These are phyloP conservation scores for Crocuta crocuta DNA, from an alignment of 2,113 vertebrate species.

Conservation along the genomic window DNA sequence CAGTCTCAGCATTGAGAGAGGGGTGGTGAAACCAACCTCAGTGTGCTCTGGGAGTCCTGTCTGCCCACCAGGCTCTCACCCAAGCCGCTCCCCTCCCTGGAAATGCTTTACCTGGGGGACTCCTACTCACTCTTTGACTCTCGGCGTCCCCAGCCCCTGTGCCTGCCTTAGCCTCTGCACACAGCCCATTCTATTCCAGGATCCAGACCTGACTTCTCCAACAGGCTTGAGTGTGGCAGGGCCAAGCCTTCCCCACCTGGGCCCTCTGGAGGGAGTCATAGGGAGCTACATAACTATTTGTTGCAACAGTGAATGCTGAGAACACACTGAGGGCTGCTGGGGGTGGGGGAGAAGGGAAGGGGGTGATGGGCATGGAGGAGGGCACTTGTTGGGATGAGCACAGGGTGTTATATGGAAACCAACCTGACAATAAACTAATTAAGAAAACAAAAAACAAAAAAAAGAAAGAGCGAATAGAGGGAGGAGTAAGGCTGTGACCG, in stretches of 20 bases:
- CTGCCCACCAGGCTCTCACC: background rate
- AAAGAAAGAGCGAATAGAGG: background rate
- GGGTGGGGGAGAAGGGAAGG: too few species aligned
- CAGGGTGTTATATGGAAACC: too few species aligned
- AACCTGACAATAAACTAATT: too few species aligned
- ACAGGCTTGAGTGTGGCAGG: background rate
- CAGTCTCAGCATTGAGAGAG: background rate
- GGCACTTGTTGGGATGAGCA: too few species aligned
- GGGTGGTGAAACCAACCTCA: background rate
- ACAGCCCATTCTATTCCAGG: background rate
- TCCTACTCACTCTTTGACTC: background rate
- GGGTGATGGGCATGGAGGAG: too few species aligned
- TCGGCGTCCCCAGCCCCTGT: background rate
- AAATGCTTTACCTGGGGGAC: background rate
- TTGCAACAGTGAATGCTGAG: too few species aligned
- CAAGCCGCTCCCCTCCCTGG: background rate
- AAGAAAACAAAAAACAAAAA: too few species aligned
- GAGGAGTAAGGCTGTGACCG: background rate
- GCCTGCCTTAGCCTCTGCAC: background rate
- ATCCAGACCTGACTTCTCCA: background rate
- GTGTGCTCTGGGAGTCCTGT: background rate
- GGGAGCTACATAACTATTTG: background rate
- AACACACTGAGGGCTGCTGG: too few species aligned
- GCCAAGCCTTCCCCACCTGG: background rate
- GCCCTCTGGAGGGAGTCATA: background rate